These are phyloP conservation scores for Axis porcinus DNA, from an alignment of 2,113 vertebrate genomes.

Conservation along the genomic window DNA sequence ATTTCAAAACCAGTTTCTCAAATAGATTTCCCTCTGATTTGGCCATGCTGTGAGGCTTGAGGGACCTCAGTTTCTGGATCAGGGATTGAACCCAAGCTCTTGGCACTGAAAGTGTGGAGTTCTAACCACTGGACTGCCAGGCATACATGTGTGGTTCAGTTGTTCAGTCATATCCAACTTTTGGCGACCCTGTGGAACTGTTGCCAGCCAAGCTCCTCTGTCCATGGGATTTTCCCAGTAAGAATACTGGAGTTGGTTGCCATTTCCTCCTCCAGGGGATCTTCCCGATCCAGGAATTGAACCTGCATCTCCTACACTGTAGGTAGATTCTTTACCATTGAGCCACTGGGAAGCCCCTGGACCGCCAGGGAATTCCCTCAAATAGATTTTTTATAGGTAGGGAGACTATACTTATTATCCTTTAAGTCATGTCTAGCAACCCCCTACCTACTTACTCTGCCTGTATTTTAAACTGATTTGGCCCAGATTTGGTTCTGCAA, in stretches of 20 bases:
- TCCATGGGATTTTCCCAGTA: not conserved
- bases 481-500: conserved; percentile 1
- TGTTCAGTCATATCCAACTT: not conserved
- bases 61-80: not conserved
- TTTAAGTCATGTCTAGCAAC: not conserved
- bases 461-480: conserved; percentile 18
- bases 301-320: not conserved
- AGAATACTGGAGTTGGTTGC: not conserved
- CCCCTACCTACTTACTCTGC: not conserved
- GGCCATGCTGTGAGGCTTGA: not conserved
- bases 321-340: not conserved
- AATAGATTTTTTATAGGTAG: not conserved
- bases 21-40: not conserved
- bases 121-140: not conserved
- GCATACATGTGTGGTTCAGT: not conserved
- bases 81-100: not conserved
- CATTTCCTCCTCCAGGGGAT: not conserved
- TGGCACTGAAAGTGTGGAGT: not conserved
- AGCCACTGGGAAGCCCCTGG: not conserved
- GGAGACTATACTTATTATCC: not conserved
- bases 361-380: not conserved
- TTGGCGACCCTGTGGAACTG: not conserved
- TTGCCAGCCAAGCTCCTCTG: not conserved
- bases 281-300: not conserved
- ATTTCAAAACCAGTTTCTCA: conserved; percentile 33